Percentiles rank a stretch among this genome's conserved stretches.
Evolutionary conservation across 2,797 vertebrate genomes (phyloP).

Genomic region (Cuniculus paca): DNA sequence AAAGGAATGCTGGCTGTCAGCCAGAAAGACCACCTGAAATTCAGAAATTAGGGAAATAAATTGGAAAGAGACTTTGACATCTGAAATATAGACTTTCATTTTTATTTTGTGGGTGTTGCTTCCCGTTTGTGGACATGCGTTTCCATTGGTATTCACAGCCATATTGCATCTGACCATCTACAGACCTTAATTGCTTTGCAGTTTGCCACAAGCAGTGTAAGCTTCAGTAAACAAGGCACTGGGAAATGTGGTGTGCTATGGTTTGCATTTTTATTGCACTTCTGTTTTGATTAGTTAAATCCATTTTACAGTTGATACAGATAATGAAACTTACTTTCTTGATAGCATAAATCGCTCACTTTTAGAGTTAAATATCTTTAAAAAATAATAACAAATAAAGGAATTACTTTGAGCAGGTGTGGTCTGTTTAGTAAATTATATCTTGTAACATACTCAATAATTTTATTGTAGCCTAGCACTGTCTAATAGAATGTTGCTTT

Average conservation of each 20-base stretch:
- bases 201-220: constrained; percentile 63
- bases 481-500: constrained; percentile 17
- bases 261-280: constrained; percentile 59
- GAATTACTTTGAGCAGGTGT: constrained; percentile 19
- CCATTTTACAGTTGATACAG: constrained; percentile 59
- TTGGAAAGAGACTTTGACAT: background rate
- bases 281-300: constrained; percentile 71
- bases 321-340: constrained; percentile 58
- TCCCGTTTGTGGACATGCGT: background rate
- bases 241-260: constrained; percentile 14
- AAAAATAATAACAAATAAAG: constrained; percentile 58
- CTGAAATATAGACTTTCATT: background rate
- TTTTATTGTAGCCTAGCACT: constrained; percentile 46
- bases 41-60: background rate
- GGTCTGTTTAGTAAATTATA: constrained; percentile 54
- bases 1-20: background rate
- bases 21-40: background rate
- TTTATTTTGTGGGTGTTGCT: background rate
- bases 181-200: constrained; percentile 59
- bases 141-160: constrained; percentile 28
- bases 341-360: constrained; percentile 51
- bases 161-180: background rate
- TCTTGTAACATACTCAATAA: constrained; percentile 4
- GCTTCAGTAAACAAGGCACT: constrained; percentile 53
- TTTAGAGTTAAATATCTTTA: constrained; percentile 51